phyloP scores from a whole-genome alignment of 1,140 invertebrate species.

The Melitaea cinxia region DNA sequence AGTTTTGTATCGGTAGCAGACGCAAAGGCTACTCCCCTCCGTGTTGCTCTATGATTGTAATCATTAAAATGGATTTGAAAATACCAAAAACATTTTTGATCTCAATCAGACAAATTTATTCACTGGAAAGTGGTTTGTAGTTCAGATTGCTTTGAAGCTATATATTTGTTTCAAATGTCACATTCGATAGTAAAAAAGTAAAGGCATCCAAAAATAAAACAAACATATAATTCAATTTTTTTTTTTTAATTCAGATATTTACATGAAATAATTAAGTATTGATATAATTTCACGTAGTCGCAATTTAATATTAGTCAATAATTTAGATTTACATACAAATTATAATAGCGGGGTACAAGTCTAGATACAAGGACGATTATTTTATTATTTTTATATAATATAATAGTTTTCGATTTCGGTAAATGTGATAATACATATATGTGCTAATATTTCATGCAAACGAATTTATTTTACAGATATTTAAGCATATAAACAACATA shows the following conservation, averaged over 20 bases:
- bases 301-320: conserved; percentile 68
- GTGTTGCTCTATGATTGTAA: too few relatives aligned
- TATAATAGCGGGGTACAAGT: conserved; percentile 30
- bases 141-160: too few relatives aligned
- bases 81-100: too few relatives aligned
- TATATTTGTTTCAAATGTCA: too few relatives aligned
- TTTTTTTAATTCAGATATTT: conserved; percentile 74
- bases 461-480: conserved; percentile 1
- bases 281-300: conserved; percentile 67
- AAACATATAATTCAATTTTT: conserved; percentile 57
- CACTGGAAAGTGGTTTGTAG: too few relatives aligned
- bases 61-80: too few relatives aligned
- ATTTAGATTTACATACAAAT: conserved; percentile 61
- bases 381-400: conserved; percentile 1
- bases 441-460: conserved; percentile 21
- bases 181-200: too few relatives aligned
- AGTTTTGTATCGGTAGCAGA: too few relatives aligned
- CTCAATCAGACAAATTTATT: too few relatives aligned
- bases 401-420: conserved; percentile 27
- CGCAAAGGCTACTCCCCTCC: too few relatives aligned
- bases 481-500: conserved; percentile 8
- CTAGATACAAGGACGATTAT: conserved; percentile 34
- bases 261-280: conserved; percentile 73
- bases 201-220: conserved; percentile 43
- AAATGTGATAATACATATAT: conserved; percentile 14